These are phyloP conservation scores for Melanotaenia boesemani DNA, from an alignment of 2,797 vertebrate species.

Conservation along the genomic window DNA sequence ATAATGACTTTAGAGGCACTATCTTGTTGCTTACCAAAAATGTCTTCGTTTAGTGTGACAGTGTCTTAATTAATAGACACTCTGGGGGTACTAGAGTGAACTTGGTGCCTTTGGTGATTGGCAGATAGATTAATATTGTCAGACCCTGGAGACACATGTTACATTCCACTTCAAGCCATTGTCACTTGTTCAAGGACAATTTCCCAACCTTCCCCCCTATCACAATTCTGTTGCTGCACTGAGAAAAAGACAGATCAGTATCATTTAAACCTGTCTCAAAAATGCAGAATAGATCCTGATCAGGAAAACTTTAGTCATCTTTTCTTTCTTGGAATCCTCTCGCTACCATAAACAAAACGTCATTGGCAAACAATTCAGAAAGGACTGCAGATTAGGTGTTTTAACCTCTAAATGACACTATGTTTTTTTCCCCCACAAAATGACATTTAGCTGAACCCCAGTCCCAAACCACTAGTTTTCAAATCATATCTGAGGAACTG, in stretches of 20 bases:
- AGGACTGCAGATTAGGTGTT: background rate
- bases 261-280: slow-evolving; percentile 48
- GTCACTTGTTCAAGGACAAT: slow-evolving; percentile 89
- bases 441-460: background rate
- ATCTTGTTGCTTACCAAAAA: slow-evolving; percentile 85
- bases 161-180: slow-evolving; percentile 85
- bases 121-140: slow-evolving; percentile 95
- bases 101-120: slow-evolving; percentile 84
- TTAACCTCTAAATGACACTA: background rate
- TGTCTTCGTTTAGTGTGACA: slow-evolving; percentile 81
- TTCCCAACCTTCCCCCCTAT: slow-evolving; percentile 58
- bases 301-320: background rate
- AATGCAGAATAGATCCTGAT: slow-evolving; percentile 25
- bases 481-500: background rate
- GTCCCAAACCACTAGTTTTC: background rate
- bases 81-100: slow-evolving; percentile 78
- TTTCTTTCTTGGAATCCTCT: too few relatives aligned
- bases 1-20: slow-evolving; percentile 85
- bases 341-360: background rate
- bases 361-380: background rate
- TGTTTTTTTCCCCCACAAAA: background rate
- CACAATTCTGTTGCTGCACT: slow-evolving; percentile 38
- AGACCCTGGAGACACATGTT: slow-evolving; percentile 88
- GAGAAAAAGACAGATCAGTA: slow-evolving; percentile 39
- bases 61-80: slow-evolving; percentile 90